phyloP scores from a whole-genome alignment of 2,113 vertebrate species.

The Girardinichthys multiradiatus region DNA sequence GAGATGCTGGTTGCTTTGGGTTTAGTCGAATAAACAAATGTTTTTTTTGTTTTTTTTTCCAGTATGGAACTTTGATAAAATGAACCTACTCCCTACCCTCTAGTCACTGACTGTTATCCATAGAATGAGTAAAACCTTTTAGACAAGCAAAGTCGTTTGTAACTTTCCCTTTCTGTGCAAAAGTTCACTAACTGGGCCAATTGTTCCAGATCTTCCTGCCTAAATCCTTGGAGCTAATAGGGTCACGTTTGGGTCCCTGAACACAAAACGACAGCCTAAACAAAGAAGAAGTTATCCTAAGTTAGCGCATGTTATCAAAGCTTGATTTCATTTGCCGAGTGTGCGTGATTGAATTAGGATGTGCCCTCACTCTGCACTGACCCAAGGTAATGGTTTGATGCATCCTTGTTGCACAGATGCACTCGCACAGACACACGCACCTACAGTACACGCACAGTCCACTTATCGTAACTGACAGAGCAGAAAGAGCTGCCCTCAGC shows the following conservation, averaged over 20 bases:
- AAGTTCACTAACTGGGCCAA: constrained; percentile 28
- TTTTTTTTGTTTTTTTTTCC: background rate
- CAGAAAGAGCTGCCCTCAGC: constrained; percentile 59
- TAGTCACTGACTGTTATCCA: background rate
- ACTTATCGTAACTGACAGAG: constrained; percentile 63
- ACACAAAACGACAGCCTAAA: constrained; percentile 43
- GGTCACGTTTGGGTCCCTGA: constrained; percentile 37
- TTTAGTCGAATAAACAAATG: background rate
- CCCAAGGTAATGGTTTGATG: constrained; percentile 58
- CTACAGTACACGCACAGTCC: constrained; percentile 24
- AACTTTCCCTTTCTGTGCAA: constrained; percentile 2
- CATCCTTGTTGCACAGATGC: constrained; percentile 30
- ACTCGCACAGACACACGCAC: constrained; percentile 17
- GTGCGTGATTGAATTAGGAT: constrained; percentile 67
- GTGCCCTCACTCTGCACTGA: constrained; percentile 53
- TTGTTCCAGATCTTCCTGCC: constrained; percentile 17
- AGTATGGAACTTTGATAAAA: background rate
- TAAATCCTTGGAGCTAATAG: constrained; percentile 30
- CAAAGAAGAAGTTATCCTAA: constrained; percentile 55
- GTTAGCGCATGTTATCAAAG: constrained; percentile 57
- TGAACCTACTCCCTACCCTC: background rate
- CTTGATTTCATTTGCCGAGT: constrained; percentile 58
- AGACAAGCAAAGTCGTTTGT: background rate
- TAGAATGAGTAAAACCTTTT: background rate
- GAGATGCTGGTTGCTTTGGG: background rate